Conservation (phyloP, 2,888 invertebrate species). For the Enoplolaimus lenunculus region DNA sequence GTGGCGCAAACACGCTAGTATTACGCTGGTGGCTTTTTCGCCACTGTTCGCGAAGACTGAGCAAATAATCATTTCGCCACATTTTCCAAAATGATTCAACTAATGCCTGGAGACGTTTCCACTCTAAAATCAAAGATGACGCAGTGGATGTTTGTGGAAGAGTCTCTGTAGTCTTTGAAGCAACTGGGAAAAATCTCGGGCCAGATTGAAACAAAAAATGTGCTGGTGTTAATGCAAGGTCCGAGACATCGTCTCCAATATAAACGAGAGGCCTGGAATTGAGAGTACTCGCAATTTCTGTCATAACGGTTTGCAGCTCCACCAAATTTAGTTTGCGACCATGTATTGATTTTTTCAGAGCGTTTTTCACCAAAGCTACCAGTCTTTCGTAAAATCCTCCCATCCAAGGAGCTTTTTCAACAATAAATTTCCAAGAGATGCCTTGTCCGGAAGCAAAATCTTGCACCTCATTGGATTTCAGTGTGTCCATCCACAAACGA, state of each 20-base stretch:
- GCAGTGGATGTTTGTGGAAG: not conserved
- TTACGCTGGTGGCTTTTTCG: slow-evolving; percentile 20
- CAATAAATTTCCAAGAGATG: too few species aligned
- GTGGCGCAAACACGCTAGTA: not conserved
- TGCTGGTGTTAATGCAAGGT: too few species aligned
- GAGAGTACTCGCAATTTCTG: not conserved
- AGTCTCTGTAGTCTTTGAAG: too few species aligned
- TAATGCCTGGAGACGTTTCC: slow-evolving; percentile 3
- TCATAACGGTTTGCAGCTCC: slow-evolving; percentile 1
- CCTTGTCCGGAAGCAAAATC: too few species aligned
- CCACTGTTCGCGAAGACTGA: slow-evolving; percentile 10
- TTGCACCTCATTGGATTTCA: too few species aligned
- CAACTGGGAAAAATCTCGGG: too few species aligned
- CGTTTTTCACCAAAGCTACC: not conserved
- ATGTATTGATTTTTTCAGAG: not conserved
- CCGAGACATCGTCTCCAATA: too few species aligned
- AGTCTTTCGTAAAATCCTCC: slow-evolving; percentile 10
- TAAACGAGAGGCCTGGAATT: slow-evolving; percentile 2
- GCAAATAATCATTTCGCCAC: slow-evolving; percentile 12
- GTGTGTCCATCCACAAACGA: not conserved
- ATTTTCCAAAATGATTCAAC: slow-evolving; percentile 11
- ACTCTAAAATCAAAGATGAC: not conserved
- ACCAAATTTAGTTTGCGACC: not conserved
- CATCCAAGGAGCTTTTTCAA: too few species aligned
- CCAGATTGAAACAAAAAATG: too few species aligned